phyloP scores from a whole-genome alignment of 2,797 vertebrate species.

The Macrochelys suwanniensis region DNA sequence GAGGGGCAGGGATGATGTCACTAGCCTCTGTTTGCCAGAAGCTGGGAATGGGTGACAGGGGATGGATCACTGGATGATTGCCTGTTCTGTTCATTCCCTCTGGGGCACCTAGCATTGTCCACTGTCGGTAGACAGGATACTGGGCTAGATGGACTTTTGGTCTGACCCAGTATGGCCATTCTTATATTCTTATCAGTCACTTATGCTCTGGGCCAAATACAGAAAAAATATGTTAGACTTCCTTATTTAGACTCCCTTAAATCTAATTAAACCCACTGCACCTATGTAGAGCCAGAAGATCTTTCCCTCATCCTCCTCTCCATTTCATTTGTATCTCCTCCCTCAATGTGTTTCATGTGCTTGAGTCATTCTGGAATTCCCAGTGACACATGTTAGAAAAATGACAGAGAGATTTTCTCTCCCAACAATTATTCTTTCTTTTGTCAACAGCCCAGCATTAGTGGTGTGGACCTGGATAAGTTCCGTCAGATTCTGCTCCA shows the following conservation, averaged over 20 bases:
- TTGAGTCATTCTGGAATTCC: not conserved
- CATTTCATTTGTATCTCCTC: fast-evolving
- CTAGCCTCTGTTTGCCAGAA: no score
- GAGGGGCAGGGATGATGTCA: no score
- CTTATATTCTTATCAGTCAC: not conserved
- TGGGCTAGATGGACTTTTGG: no score
- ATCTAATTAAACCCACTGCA: not conserved
- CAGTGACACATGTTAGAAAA: not conserved
- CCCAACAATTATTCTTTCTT: not conserved
- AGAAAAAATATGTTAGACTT: not conserved
- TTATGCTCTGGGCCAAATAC: not conserved
- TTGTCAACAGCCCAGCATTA: slow-evolving; percentile 90
- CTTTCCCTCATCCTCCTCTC: not conserved
- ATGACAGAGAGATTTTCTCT: not conserved
- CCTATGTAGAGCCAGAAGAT: not conserved
- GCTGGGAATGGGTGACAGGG: no score
- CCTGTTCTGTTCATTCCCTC: no score
- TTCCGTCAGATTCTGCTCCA: slow-evolving; percentile 89
- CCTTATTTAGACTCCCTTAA: not conserved
- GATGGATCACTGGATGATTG: no score
- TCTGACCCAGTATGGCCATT: no score
- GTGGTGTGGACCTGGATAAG: slow-evolving; percentile 91
- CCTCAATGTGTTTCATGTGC: not conserved
- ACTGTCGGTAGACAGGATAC: no score
- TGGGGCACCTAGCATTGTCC: no score